Evolutionary conservation across 2,888 invertebrate species (phyloP), one percentile per base, ranked within the genome.

Genomic region (Aporophyla lueneburgensis): DNA sequence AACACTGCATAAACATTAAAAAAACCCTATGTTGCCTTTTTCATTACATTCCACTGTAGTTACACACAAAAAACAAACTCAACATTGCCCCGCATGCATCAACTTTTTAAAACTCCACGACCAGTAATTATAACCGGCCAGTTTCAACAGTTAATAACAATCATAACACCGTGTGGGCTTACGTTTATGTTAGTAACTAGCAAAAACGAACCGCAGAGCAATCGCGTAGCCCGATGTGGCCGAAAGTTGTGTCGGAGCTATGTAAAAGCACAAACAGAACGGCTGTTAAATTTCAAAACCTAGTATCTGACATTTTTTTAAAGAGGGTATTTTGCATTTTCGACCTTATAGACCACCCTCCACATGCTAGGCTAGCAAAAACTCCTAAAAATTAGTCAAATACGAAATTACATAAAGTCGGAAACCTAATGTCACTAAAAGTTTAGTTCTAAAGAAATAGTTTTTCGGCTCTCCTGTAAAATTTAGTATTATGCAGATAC

Each of bases 201-300:
- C 87, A 90, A 92, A 92, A 91, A 91, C 89, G 86, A 84, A 74
- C 79, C 79, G 69, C 79, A 68, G 68, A 87, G 86, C 90, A 89
- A 89, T 90, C 88, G 82, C 81, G 84, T 81, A 62, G 65, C 79
- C 40, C 78, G 46, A 43, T 80, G 75, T 81, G 76, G 65, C 76
- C 59, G 65, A 73, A 84, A 85, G 76, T 79, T 80, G 70, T 72
- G 72, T 73, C 1, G n/a, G 49, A 43, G 56, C 27, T 53, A 33
- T 12, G 46, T 84, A 71, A 78, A 67, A 74, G 46, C 72, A 65
- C 24, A 61, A 65, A 27, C 61, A 83, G 56, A 33, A 33, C 33
- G 33, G 33, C 33, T 33, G 33, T 33, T 33, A 1, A 33, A 33
- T 33, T 33, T 33, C 33, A 33, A 33, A 33, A 33, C 33, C 33